Base-by-base conservation (phyloP, 2,113 vertebrate genomes). In the Pelodiscus sinensis region DNA sequence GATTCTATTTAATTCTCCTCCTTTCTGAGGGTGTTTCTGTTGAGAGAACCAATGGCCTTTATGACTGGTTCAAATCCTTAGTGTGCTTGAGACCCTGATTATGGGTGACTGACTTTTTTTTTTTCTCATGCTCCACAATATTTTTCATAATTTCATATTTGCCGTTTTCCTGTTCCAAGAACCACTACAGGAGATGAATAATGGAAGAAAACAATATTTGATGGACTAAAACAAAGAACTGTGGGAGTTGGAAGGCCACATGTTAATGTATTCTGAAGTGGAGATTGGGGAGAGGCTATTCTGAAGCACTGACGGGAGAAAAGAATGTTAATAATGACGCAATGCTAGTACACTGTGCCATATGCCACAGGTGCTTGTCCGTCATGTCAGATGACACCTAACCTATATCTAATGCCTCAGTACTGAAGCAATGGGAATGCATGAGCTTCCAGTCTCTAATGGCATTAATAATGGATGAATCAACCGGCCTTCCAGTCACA, bases 341-440 rank as follows among this genome's bases (percentile, higher is more conserved):
- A 90, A 85, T 0, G 0, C n/a, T 85, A 85, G 91, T 87, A 85
- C 88, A 81, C 87, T 89, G 50, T 89, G 73, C 86, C 86, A 81
- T 65, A 57, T 92, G 57, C 77, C 81, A 81, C 86, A 58, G 11
- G 31, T 65, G 65, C 90, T 44, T 56, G 60, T 92, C 79, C 87
- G 94, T 82, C 73, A 95, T 96, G 93, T 90, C 91, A 82, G 88
- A 90, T 95, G 91, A 88, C 27, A 38, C 78, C 78, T 58, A 35
- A 55, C 24, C 73, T 90, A 75, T 90, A 95, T 88, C 65, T 82
- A 92, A 85, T 68, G 84, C 85, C 55, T 0, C 0, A 88, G 84
- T 85, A 65, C n/a, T 0, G 1, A 19, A 29, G 83, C 86, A 87
- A 84, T 92, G 88, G 88, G 96, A 94, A 93, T 77, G 35, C 35